phyloP scores from a whole-genome alignment of 30 jellyfish, hydroid and myxozoan species.

The Catostylus mosaicus region DNA sequence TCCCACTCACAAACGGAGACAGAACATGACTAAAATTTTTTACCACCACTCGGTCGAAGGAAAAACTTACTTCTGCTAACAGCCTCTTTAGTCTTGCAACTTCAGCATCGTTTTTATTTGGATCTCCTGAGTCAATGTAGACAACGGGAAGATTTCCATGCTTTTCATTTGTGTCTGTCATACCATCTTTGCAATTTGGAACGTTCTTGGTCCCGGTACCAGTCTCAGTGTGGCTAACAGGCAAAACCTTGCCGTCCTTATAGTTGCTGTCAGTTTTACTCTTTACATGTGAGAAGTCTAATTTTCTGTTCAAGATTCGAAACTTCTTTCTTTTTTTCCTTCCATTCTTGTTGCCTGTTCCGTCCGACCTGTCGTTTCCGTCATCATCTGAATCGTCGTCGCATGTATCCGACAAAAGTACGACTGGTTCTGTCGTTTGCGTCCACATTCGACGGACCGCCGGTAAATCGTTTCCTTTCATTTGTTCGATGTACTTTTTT shows the following conservation, averaged over 20 bases:
- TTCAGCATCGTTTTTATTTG: conserved; percentile 19
- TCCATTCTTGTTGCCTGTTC: conserved; percentile 6
- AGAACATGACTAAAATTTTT: too few relatives aligned
- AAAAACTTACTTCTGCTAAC: conserved; percentile 50
- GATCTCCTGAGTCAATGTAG: conserved; percentile 10
- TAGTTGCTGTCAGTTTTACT: conserved; percentile 60
- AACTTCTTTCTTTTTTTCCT: conserved; percentile 18
- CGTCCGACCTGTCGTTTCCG: conserved; percentile 9
- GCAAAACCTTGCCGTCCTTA: not conserved
- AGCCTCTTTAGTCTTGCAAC: conserved; percentile 19
- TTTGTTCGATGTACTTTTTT: conserved; percentile 30
- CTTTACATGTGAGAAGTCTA: conserved; percentile 56
- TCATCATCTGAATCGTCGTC: conserved; percentile 44
- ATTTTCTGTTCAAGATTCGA: conserved; percentile 30
- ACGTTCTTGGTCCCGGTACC: not conserved
- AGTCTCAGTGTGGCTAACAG: not conserved
- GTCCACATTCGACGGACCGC: conserved; percentile 55
- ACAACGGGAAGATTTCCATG: conserved; percentile 1
- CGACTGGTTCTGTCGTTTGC: conserved; percentile 56
- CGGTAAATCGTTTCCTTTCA: conserved; percentile 44
- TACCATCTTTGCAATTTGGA: not conserved
- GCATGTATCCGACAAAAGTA: conserved; percentile 41
- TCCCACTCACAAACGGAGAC: too few relatives aligned
- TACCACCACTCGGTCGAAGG: too few relatives aligned
- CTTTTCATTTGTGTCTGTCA: not conserved